Evolutionary conservation across 2,113 vertebrate genomes (phyloP), one percentile per base, ranked within the genome.

Genomic region (Campylomormyrus numenius): DNA sequence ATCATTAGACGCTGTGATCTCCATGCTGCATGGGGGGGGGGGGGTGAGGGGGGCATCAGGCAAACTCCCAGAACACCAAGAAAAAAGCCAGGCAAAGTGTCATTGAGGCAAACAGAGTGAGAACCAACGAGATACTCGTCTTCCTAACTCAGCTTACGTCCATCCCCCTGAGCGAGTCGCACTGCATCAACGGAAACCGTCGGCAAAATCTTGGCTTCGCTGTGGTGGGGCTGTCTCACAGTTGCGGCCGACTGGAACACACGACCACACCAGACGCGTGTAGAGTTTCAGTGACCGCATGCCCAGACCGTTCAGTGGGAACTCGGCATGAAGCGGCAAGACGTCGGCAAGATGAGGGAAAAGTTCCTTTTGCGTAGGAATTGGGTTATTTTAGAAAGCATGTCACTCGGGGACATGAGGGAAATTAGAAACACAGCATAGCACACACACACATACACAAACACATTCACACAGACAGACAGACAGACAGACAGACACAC

Each of bases 281-380:
- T 15, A n/a, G 56, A 10, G 27, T 46, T 88, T 90, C 62, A 84
- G 80, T 85, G 87, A 88, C 74, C 21, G 83, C 39, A 80, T 91
- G 92, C 92, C 92, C 35, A 42, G 31, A 17, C 31, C 17, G 15
- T 90, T 48, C 52, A 91, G 93, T 94, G 93, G 92, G 58, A 66
- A 91, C 94, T 92, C 92, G 92, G 91, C 90, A n/a, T 85, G 87
- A 93, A 93, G 92, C 56, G 66, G 90, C 84, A 91, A 84, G 70
- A 53, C 93, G 91, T 91, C 92, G 95, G 95, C 96, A 95, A 93
- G 92, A 92, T 92, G 89, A 91, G 91, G 91, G 92, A 92, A 93
- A 94, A 95, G 80, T 93, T 94, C 95, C 94, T 95, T 96, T 96
- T 96, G 93, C 92, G 93, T 94, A 94, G 95, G 93, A 95, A 95